Evolutionary conservation across 2,888 invertebrate genomes (phyloP), one percentile per base, ranked within the genome.

Genomic region (Griposia aprilina): DNA sequence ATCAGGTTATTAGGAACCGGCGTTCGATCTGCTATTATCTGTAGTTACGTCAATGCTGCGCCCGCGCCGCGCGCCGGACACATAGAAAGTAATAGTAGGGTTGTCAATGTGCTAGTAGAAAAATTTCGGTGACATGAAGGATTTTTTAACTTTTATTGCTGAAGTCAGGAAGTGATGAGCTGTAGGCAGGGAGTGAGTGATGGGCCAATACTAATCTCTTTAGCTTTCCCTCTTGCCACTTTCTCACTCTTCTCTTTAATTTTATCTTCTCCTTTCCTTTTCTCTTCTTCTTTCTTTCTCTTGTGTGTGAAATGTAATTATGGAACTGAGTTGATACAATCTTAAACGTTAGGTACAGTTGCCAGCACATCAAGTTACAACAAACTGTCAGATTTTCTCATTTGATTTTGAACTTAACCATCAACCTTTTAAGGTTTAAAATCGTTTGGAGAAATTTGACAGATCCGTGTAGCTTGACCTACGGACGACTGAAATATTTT

Each of bases 51-150:
- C 83, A 82, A 55, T 30, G 30, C 71, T 68, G 74, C 80, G 79
- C 76, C 73, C 50, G 50, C 65, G 76, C 71, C 76, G 74, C 50
- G 45, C 65, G 76, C 71, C 76, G 74, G 70, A 62, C 78, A 59
- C 72, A 68, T 87, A 87, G 87, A 88, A 88, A 88, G 87, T 88
- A 73, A 83, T 50, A 20, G 2, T 74, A 88, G 79, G 87, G 88
- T 59, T 88, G 85, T 59, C 83, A 11, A 65, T 41, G 3, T 45
- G 17, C 1, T 23, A 23, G 52, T 52, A n/a, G 23, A 17, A n/a
- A 6, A 26, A 3, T 50, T 50, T 74, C 4, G 1, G 3, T 11
- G 20, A 13, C 45, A 70, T 13, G 4, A 45, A 15, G 5, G 5
- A 50, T 55, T 67, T 65, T 65, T 45, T 15, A 3, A 7, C n/a